These are phyloP conservation scores for Popillia japonica DNA, from an alignment of 1,140 invertebrate genomes.

Conservation along the genomic window DNA sequence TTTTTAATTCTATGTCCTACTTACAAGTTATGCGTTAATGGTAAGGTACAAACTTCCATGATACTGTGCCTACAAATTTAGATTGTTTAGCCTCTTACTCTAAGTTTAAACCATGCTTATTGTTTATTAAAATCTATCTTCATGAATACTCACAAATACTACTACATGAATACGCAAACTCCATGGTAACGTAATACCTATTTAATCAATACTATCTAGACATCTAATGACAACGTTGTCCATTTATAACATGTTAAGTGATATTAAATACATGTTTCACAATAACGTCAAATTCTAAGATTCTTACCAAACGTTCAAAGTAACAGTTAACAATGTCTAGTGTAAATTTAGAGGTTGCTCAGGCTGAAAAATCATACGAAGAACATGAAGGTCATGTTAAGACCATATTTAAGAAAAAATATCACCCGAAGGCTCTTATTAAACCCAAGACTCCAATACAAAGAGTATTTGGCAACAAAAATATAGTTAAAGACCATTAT, in stretches of 20 bases:
- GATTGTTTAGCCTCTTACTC: too few species aligned
- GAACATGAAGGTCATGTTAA: background rate
- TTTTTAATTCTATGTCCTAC: too few species aligned
- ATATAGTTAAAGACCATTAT: slow-evolving; percentile 51
- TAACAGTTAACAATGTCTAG: background rate
- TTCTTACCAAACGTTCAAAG: background rate
- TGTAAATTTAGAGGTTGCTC: background rate
- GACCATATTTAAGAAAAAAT: slow-evolving; percentile 22
- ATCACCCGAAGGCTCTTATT: slow-evolving; percentile 40
- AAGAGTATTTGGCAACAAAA: slow-evolving; percentile 47
- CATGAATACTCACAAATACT: too few species aligned
- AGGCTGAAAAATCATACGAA: background rate
- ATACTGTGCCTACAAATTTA: too few species aligned
- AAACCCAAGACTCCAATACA: slow-evolving; percentile 45
- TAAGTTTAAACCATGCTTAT: too few species aligned
- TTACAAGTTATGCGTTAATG: too few species aligned
- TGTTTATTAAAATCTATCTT: too few species aligned
- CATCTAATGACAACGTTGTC: background rate
- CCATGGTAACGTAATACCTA: background rate
- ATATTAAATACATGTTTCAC: background rate
- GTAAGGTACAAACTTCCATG: too few species aligned
- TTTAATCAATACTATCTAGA: slow-evolving; percentile 15
- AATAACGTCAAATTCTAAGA: background rate
- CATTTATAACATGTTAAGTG: background rate
- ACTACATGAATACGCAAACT: background rate